Evolutionary conservation across 2,797 vertebrate species (phyloP), one percentile per base, ranked within the genome.

Genomic region (Sebastes flavidus): DNA sequence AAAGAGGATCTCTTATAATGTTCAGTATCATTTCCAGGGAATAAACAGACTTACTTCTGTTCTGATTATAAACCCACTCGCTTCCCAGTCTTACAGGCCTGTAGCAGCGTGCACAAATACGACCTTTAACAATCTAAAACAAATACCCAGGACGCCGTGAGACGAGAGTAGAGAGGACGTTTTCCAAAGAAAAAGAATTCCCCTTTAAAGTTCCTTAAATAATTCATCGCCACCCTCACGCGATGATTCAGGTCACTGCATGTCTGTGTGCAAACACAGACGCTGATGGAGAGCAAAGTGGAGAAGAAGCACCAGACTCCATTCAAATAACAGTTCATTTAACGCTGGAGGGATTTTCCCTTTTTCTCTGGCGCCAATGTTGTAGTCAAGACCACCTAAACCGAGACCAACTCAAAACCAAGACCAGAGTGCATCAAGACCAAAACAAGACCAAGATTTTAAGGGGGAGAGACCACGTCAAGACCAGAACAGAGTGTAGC

Each of bases 231-330:
- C 46, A 2, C 6, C 42, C 25, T 38, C 16, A 1, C 1, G 25
- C 12, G 60, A 4, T 12, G 22, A 87, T 84, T 61, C 66, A 80
- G 81, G 83, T 84, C 83, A 75, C 56, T 54, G 74, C 54, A 0
- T 11, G 36, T 86, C 65, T 66, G 46, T 3, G 16, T 13, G 2
- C 25, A 4, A 36, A 52, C 67, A 54, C 4, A 6, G 20, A 36
- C 27, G 1, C 4, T 46, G 46, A 61, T 34, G 24, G 5, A 20
- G 62, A 18, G 36, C 32, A 30, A 62, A 24, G 49, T 29, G 20
- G 29, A 8, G 29, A 16, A 25, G 27, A 27, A 38, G 54, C 70
- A 79, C 63, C 71, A 82, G 9, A 63, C 34, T 67, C 22, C 27
- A 24, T 55, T 76, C 4, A 78, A 65, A 70, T 20, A 10, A 25